Evolutionary conservation across 2,888 invertebrate genomes (phyloP).

Genomic region (Euproctis similis): DNA sequence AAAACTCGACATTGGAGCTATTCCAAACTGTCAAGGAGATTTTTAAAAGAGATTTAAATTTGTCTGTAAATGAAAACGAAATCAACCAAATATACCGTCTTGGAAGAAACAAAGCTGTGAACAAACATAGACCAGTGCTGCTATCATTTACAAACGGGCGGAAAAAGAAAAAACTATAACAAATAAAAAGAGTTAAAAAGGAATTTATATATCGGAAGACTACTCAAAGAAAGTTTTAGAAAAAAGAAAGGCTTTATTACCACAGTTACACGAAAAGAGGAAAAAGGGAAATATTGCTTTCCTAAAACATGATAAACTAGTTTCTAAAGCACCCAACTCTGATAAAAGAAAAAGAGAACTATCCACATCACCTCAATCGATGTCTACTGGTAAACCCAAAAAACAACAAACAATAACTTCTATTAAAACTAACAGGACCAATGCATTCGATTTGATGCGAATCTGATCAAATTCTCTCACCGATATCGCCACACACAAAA

Average conservation of each 20-base stretch:
- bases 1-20: constrained; percentile 1
- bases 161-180: constrained; percentile 5
- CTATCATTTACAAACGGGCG: constrained; percentile 4
- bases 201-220: constrained; percentile 6
- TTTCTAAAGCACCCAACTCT: constrained; percentile 2
- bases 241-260: no score
- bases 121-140: constrained; percentile 4
- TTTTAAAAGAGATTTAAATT: neutral
- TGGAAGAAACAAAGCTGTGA: constrained; percentile 6
- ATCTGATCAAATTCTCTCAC: constrained; percentile 3
- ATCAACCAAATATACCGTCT: constrained; percentile 15
- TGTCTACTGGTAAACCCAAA: constrained; percentile 5
- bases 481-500: neutral
- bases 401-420: constrained; percentile 5
- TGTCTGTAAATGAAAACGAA: constrained; percentile 7
- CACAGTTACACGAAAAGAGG: neutral
- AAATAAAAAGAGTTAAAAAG: constrained; percentile 4
- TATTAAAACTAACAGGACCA: constrained; percentile 7
- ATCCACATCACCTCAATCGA: neutral
- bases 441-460: constrained; percentile 8
- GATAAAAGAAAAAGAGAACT: neutral
- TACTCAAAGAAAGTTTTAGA: constrained; percentile 6
- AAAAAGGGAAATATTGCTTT: neutral
- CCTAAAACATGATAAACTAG: constrained; percentile 3
- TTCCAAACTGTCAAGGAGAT: constrained; percentile 23